These are phyloP conservation scores for Pammene aurita DNA, from an alignment of 2,888 invertebrate genomes.

Conservation along the genomic window DNA sequence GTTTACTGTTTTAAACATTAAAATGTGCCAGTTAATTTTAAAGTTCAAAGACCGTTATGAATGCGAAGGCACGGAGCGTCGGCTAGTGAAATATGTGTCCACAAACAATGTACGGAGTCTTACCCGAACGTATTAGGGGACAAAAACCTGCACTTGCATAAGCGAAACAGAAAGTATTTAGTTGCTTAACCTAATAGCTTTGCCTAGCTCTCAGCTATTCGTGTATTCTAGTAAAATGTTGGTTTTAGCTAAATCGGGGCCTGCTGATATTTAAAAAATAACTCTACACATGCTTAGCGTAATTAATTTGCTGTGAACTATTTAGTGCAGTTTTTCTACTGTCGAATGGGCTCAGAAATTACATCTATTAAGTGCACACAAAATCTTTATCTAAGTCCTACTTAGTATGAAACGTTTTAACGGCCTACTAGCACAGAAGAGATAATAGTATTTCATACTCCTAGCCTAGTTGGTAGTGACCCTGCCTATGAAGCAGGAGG, in stretches of 20 bases:
- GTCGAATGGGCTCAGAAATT: neutral
- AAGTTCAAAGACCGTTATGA: constrained; percentile 74
- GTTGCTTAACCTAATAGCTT: constrained; percentile 41
- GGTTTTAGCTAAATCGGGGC: neutral
- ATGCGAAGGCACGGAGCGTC: constrained; percentile 76
- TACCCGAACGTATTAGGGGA: constrained; percentile 60
- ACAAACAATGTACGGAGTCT: constrained; percentile 71
- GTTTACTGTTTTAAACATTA: constrained; percentile 28
- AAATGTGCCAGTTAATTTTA: constrained; percentile 68
- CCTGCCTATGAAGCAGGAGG: too few species aligned
- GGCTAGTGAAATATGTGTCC: constrained; percentile 72
- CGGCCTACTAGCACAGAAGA: too few species aligned
- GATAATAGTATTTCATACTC: too few species aligned
- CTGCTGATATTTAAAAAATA: constrained; percentile 18
- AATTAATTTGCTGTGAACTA: constrained; percentile 22
- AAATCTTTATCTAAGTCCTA: neutral
- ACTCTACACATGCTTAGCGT: neutral
- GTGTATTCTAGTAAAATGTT: constrained; percentile 28
- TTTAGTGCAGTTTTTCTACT: neutral
- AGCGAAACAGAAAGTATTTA: constrained; percentile 51
- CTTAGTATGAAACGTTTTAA: too few species aligned
- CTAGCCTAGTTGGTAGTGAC: too few species aligned
- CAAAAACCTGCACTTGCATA: constrained; percentile 66
- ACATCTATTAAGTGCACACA: too few species aligned
- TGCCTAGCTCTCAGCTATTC: constrained; percentile 27